Evolutionary conservation across 30 jellyfish, hydroid and myxozoan species (phyloP), one percentile per base, ranked within the genome.

Genomic region (Morbakka virulenta): DNA sequence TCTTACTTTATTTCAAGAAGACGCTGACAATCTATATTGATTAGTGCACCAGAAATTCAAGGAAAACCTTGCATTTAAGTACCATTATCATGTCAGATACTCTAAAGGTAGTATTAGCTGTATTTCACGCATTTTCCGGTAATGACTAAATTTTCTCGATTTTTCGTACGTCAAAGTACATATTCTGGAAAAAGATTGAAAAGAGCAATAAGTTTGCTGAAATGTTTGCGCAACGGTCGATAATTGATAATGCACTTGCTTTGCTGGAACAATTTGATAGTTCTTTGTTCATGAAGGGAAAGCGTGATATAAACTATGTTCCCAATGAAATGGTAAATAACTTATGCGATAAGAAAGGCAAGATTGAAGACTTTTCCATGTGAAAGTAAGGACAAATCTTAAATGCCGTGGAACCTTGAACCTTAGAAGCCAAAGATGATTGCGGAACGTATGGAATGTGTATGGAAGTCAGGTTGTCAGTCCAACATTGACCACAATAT

Each of bases 391-490:
- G n/a, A n/a, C n/a, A 17, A 35, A 34, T 32, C 81, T 67, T 34
- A 32, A 66, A 30, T 69, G 69, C 69, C 6, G 23, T 3, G 72
- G 47, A 11, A 35, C 81, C 33, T 69, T 69, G 81, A 69, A 49
- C 3, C 81, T 69, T 0, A 9, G 33, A 31, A 31, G 72, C 71
- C 72, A 69, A 34, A 69, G 81, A 69, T 32, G 72, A 34, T n/a
- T n/a, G n/a, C n/a, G n/a, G 47, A 69, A 22, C 47, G 47, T 34
- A 25, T 69, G 17, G 72, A 66, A 31, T 2, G 47, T 34, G 3
- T 69, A n/a, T 69, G 81, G 34, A 69, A 69, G 71, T 69, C 81
- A 35, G 47, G 81, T 69, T 32, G 35, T 35, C 72, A 31, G 72
- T 35, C 70, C 71, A 35, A 0, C 21, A 35, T 69, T 35, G 81